Evolutionary conservation across 2,113 vertebrate species (phyloP).

Genomic region (Gorsachius goisagi): DNA sequence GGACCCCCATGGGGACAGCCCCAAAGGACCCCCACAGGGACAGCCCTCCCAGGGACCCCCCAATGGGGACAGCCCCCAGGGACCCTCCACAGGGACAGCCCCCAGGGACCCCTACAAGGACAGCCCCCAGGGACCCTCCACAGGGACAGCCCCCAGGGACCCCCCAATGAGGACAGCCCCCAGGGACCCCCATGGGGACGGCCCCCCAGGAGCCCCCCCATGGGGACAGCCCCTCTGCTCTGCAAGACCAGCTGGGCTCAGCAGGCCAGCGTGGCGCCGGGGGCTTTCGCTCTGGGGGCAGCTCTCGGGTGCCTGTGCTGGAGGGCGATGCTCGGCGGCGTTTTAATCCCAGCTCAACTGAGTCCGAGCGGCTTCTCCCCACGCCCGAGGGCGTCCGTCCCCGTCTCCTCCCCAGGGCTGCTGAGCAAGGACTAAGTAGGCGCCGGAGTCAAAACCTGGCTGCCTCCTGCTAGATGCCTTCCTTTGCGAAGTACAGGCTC

Average conservation of each 20-base stretch:
- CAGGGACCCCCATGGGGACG: no score
- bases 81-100: no score
- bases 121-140: no score
- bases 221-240: not conserved
- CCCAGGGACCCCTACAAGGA: no score
- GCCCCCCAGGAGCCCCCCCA: no score
- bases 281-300: not conserved
- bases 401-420: not conserved
- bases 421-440: not conserved
- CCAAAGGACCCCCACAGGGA: no score
- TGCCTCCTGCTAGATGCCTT: constrained; percentile 21
- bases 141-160: fast-evolving
- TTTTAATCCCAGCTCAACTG: not conserved
- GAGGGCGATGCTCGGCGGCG: no score
- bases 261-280: fast-evolving
- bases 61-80: no score
- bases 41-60: no score
- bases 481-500: constrained; percentile 23
- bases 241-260: not conserved
- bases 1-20: fast-evolving
- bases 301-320: not conserved
- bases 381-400: not conserved
- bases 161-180: no score
- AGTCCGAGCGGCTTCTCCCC: not conserved
- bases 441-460: constrained; percentile 9